These are phyloP conservation scores for Ammodytes dubius DNA, from an alignment of 2,113 vertebrate genomes.

Conservation along the genomic window DNA sequence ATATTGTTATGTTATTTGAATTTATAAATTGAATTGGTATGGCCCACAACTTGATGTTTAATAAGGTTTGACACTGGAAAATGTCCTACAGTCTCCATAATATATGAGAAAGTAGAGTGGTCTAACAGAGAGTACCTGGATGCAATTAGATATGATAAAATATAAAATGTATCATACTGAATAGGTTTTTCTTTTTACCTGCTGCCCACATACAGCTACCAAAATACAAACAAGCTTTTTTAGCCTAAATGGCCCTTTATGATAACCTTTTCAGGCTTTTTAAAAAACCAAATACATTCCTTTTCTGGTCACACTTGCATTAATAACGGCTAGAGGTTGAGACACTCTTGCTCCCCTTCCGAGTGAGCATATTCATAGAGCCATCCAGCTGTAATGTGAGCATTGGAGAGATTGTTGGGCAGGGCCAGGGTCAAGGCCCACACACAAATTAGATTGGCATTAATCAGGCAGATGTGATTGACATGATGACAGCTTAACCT, in stretches of 20 bases:
- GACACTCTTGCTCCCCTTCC: constrained; percentile 37
- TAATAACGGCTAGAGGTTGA: constrained; percentile 19
- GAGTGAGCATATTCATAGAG: constrained; percentile 76
- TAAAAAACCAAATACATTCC: neutral
- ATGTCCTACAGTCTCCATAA: neutral
- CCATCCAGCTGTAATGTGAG: constrained; percentile 66
- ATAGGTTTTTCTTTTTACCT: neutral
- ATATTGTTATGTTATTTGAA: neutral
- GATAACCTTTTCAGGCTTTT: neutral
- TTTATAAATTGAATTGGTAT: neutral
- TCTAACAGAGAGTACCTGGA: neutral
- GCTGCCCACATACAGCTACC: neutral
- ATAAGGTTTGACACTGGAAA: neutral
- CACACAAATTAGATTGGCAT: constrained; percentile 78
- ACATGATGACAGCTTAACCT: constrained; percentile 84
- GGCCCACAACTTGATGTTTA: neutral
- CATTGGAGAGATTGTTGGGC: constrained; percentile 44
- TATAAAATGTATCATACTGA: neutral
- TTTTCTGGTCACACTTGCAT: constrained; percentile 18
- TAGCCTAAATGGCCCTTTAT: neutral
- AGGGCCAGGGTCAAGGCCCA: constrained; percentile 77
- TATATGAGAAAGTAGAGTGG: neutral
- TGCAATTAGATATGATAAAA: neutral
- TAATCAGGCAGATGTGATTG: constrained; percentile 76
- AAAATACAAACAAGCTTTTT: neutral